Evolutionary conservation across 2,797 vertebrate genomes (phyloP), one percentile per base, ranked within the genome.

Genomic region (Pogonophryne albipinna): DNA sequence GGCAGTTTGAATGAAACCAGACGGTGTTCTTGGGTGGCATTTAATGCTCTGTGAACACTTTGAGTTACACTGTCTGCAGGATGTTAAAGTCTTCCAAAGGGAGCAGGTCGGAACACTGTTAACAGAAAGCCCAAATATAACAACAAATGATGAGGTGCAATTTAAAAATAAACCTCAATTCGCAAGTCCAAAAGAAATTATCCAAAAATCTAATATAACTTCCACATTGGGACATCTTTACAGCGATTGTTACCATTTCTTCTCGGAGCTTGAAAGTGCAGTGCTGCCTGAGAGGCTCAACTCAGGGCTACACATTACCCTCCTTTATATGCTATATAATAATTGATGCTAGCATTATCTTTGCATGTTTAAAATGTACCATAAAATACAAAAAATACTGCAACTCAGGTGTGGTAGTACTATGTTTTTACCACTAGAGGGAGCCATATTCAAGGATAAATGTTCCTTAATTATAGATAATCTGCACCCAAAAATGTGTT

Each of bases 21-120:
- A 63, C 31, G 27, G 23, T 67, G 38, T 58, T 74, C 76, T 46
- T 83, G 83, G 83, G 77, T 78, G 81, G 83, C 72, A 76, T 83
- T 83, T 59, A 64, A 44, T 34, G 65, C 71, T 79, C 74, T 85
- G 72, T 52, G 76, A 83, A 57, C 72, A 77, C 81, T 75, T 80
- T 42, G 42, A 42, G 58, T 65, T 70, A 16, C 41, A 15, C 23
- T 6, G 74, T 27, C 27, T 27, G 27, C 27, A 27, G 27, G 27
- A 4, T 4, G 27, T 27, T 27, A 27, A 27, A 27, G 4, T 27
- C 27, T 27, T 27, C 27, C 27, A 27, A 27, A 27, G 27, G 27
- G 27, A 49, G 16, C 16, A 17, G 47, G 16, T 17, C 0, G 8
- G 3, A n/a, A 17, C 9, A 27, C 17, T n/a, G 47, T 15, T 9